A percentile compares a stretch with the other conserved stretches of the same genome.
These are phyloP conservation scores for Callocephalon fimbriatum DNA, from an alignment of 2,113 vertebrate genomes.

Conservation along the genomic window DNA sequence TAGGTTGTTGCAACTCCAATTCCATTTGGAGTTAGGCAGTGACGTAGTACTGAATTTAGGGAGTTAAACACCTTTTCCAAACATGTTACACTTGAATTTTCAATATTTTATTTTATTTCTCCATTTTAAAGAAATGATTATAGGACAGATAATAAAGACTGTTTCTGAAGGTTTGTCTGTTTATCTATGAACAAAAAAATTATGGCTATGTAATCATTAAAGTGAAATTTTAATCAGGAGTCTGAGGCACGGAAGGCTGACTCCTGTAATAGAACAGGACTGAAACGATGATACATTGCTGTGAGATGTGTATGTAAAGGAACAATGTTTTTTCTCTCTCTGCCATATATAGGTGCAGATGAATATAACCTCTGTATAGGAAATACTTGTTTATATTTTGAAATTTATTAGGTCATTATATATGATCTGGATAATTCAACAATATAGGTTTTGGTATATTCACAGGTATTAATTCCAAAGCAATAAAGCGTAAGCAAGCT, in stretches of 20 bases:
- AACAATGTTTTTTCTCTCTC: neutral
- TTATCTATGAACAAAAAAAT: neutral
- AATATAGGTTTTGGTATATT: neutral
- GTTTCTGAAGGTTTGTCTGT: accelerated
- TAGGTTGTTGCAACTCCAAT: neutral
- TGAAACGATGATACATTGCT: neutral
- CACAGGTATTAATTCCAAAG: neutral
- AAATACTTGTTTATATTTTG: neutral
- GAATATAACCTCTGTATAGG: neutral
- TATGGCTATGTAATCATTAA: neutral
- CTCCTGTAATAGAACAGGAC: neutral
- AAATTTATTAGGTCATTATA: neutral
- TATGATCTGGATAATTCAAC: neutral
- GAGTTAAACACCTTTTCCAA: neutral
- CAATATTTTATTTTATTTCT: neutral
- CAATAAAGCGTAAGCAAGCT: neutral
- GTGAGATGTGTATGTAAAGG: neutral
- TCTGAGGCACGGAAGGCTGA: neutral
- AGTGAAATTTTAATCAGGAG: neutral
- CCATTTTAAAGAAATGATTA: neutral
- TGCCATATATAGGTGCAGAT: neutral
- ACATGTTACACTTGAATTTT: neutral
- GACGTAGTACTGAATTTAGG: neutral
- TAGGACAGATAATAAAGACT: neutral
- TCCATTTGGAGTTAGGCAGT: neutral